Evolutionary conservation across 2,888 invertebrate species (phyloP).

Genomic region (Sialis fuliginosa): DNA sequence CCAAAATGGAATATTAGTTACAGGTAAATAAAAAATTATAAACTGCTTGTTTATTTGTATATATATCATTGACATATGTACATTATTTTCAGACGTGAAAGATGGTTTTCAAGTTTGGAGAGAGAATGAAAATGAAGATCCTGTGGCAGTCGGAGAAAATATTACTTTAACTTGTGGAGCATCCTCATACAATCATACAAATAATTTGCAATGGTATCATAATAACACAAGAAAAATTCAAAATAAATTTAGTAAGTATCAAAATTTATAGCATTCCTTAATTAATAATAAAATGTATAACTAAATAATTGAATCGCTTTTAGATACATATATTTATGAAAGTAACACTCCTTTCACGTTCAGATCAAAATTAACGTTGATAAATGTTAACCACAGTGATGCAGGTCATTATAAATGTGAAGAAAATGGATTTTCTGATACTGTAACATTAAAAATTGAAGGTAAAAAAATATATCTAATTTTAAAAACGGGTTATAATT

Average conservation of each 20-base stretch:
- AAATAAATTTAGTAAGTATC: not conserved
- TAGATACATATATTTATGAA: no score
- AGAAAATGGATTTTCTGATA: not conserved
- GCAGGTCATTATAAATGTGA: slow-evolving; percentile 11
- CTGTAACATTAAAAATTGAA: not conserved
- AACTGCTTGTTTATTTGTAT: no score
- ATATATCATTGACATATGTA: no score
- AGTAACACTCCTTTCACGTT: slow-evolving; percentile 13
- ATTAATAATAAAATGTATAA: no score
- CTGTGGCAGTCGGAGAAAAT: slow-evolving; percentile 33
- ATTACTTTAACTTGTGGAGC: slow-evolving; percentile 38
- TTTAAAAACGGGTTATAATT: not conserved
- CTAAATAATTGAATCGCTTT: no score
- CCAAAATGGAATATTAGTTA: slow-evolving; percentile 12
- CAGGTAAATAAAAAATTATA: slow-evolving; percentile 11
- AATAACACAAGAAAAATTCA: not conserved
- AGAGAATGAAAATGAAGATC: slow-evolving; percentile 18
- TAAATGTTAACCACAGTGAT: slow-evolving; percentile 9
- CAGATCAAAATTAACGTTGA: slow-evolving; percentile 11
- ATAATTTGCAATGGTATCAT: slow-evolving; percentile 30
- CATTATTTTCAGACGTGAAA: slow-evolving; percentile 23
- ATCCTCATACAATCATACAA: slow-evolving; percentile 31
- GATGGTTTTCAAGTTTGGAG: slow-evolving; percentile 28
- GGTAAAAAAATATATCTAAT: not conserved
- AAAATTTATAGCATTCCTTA: not conserved